Conservation (phyloP, 2,797 vertebrate genomes). For the Luscinia megarhynchos region DNA sequence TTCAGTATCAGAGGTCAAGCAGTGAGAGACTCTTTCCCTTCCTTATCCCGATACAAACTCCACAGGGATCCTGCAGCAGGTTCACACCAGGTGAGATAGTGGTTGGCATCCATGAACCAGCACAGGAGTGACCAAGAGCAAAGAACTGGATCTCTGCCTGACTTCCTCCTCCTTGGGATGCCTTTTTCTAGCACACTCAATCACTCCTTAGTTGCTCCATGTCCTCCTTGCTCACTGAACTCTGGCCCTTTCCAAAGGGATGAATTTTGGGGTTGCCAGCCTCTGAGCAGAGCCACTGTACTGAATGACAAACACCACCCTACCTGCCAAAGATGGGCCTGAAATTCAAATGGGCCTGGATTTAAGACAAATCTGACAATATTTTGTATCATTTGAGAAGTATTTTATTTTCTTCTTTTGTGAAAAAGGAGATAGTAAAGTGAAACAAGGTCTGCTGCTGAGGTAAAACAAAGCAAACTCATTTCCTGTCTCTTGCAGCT, state of each 20-base stretch:
- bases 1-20: neutral
- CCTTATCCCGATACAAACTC: neutral
- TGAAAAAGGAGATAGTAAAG: neutral
- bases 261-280: neutral
- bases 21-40: neutral
- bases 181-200: neutral
- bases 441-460: neutral
- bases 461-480: neutral
- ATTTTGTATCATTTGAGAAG: neutral
- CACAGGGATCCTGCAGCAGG: neutral
- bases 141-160: fast-evolving
- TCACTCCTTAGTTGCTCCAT: neutral
- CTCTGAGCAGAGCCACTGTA: fast-evolving
- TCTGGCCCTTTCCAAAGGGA: neutral
- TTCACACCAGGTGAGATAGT: neutral
- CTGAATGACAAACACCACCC: neutral
- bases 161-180: neutral
- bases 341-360: neutral
- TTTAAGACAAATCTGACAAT: neutral
- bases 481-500: neutral
- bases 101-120: neutral
- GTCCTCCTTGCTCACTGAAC: neutral
- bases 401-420: neutral
- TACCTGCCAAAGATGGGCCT: fast-evolving
- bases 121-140: neutral